Evolutionary conservation across 1,140 invertebrate species (phyloP), one percentile per base, ranked within the genome.

Genomic region (Drosophila bocki): DNA sequence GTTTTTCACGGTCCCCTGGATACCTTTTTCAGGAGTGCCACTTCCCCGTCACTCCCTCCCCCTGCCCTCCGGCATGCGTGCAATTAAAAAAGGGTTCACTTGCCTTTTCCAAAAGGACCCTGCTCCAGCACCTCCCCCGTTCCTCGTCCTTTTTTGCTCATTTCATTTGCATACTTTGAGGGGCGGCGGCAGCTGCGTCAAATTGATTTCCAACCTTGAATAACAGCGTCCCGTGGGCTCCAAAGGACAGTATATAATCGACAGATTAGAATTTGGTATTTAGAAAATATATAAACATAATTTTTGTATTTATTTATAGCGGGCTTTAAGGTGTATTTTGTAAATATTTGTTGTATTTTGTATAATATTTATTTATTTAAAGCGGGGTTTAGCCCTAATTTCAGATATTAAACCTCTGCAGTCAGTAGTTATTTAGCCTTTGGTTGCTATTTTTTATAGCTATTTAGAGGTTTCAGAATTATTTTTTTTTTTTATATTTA

Each of bases 161-260:
- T 86, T 86, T 85, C 60, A 86, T 85, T 85, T 85, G 78, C 82
- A 86, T 86, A 82, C 82, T 82, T 69, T 44, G 37, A 42, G 44
- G 44, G 65, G 41, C 58, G 29, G 50, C 19, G 45, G 59, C 74
- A 76, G 72, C 74, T 58, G 51, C 72, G 8, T 35, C 56, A 77
- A 77, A 77, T 77, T 77, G 75, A 77, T 77, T 77, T 77, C 37
- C 74, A 77, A 35, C 71, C 71, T 74, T 75, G 70, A 39, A 61
- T 22, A 63, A 57, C 32, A 29, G n/a, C 17, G 6, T 12, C n/a
- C 29, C 48, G 26, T 29, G 4, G 26, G 5, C 26, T 6, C 26
- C 26, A 29, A 6, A 29, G 26, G 26, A 29, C 62, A 53, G 61
- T 44, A 0, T 1, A 5, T 29, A 17, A 9, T 39, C 35, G 35